These are phyloP conservation scores for Nephila pilipes DNA, from an alignment of 1,140 invertebrate genomes.

Conservation along the genomic window DNA sequence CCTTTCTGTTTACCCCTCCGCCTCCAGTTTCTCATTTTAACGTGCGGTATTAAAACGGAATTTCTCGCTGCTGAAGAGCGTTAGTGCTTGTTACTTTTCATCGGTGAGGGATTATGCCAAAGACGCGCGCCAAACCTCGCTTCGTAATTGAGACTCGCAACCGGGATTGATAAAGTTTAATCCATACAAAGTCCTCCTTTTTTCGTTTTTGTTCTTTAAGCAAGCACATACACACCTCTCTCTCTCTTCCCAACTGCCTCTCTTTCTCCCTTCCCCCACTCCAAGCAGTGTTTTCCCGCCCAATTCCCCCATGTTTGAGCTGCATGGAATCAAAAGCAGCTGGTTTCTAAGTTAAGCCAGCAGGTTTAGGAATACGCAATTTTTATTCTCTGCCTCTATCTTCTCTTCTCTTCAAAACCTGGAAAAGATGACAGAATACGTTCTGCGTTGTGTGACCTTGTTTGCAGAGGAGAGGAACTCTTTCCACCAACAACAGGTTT, in stretches of 20 bases:
- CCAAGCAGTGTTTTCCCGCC: background rate
- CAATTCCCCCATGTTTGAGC: slow-evolving; percentile 10
- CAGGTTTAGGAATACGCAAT: slow-evolving; percentile 60
- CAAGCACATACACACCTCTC: background rate
- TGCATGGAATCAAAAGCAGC: slow-evolving; percentile 66
- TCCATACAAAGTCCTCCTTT: slow-evolving; percentile 51
- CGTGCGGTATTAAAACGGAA: slow-evolving; percentile 72
- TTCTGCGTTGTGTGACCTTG: slow-evolving; percentile 40
- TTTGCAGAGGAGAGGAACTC: slow-evolving; percentile 33
- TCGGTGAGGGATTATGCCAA: slow-evolving; percentile 56
- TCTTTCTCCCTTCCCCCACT: background rate
- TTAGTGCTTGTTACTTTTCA: slow-evolving; percentile 60
- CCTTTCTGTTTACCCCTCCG: background rate
- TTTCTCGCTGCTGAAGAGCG: slow-evolving; percentile 21
- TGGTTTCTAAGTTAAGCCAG: slow-evolving; percentile 67
- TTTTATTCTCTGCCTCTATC: slow-evolving; percentile 27
- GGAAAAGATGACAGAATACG: background rate
- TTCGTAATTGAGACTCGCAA: slow-evolving; percentile 58
- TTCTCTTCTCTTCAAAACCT: background rate
- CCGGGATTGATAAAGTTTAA: slow-evolving; percentile 68
- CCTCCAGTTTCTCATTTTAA: slow-evolving; percentile 61
- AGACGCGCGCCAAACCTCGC: slow-evolving; percentile 3
- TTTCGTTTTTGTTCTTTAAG: background rate
- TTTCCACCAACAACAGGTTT: slow-evolving; percentile 43
- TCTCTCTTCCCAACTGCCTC: background rate